These are phyloP conservation scores for Sisyra terminalis DNA, from an alignment of 2,888 invertebrate species.

Conservation along the genomic window DNA sequence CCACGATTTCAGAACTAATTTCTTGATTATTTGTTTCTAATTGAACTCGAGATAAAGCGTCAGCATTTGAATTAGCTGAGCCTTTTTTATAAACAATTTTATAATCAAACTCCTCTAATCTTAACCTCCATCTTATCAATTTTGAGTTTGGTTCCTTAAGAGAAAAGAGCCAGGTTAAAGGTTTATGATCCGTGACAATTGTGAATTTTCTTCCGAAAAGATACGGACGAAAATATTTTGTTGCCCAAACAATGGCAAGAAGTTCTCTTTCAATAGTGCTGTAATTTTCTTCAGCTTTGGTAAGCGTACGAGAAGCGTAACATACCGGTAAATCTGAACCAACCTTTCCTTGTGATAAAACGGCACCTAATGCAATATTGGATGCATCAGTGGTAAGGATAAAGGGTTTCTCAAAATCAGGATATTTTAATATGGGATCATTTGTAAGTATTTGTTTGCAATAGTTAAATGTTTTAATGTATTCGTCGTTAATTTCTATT, in stretches of 20 bases:
- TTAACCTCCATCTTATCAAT: no score
- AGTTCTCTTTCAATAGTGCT: no score
- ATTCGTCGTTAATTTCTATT: background rate
- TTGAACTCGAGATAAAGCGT: no score
- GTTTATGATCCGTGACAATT: constrained; percentile 21
- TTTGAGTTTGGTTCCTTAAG: no score
- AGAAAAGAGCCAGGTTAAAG: constrained; percentile 20
- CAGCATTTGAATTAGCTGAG: no score
- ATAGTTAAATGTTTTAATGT: background rate
- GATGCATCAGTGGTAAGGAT: constrained; percentile 3
- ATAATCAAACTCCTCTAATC: no score
- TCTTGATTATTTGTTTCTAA: no score
- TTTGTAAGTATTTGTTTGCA: background rate
- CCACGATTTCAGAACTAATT: no score
- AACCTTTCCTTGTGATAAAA: constrained; percentile 1
- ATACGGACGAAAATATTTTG: no score
- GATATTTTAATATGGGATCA: constrained; percentile 3
- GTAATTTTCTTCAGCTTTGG: background rate
- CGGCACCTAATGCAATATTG: no score
- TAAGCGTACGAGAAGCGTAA: background rate
- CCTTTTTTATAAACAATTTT: no score
- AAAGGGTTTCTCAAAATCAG: constrained; percentile 2
- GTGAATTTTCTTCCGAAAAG: constrained; percentile 19
- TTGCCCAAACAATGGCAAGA: no score
- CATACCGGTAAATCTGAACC: constrained; percentile 2